Percentiles rank a stretch among this genome's conserved stretches.
Evolutionary conservation across 2,888 invertebrate species (phyloP).

Genomic region (Drosophila austrosaltans): DNA sequence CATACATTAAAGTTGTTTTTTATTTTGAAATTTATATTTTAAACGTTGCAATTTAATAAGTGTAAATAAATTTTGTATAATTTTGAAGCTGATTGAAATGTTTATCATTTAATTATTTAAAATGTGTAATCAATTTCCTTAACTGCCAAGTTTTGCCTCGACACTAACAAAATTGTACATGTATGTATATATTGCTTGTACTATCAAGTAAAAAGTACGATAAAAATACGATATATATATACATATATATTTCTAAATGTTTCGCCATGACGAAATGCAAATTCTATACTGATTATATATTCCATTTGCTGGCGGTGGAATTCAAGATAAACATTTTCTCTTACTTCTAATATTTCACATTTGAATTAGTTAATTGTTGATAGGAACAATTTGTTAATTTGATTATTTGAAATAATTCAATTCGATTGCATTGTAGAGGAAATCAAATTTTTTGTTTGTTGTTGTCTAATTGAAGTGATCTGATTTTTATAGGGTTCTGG

Average conservation of each 20-base stretch:
- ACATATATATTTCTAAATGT: neutral
- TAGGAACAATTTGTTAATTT: neutral
- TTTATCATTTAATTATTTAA: too few relatives aligned
- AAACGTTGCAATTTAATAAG: neutral
- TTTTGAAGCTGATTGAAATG: too few relatives aligned
- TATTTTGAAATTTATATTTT: neutral
- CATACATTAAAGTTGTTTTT: neutral
- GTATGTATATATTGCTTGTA: too few relatives aligned
- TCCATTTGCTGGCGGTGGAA: neutral
- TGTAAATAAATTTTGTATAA: too few relatives aligned
- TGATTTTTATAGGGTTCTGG: constrained; percentile 83
- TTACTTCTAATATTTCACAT: too few relatives aligned
- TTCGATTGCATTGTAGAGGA: neutral
- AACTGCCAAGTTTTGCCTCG: too few relatives aligned
- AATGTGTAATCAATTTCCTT: too few relatives aligned
- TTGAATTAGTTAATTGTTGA: neutral
- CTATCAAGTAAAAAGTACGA: neutral
- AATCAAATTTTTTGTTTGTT: neutral
- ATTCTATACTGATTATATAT: neutral
- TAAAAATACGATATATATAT: neutral
- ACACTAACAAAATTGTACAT: too few relatives aligned
- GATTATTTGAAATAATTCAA: neutral
- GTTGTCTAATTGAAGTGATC: neutral
- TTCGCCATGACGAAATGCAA: neutral
- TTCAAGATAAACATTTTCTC: too few relatives aligned